Evolutionary conservation across 2,888 invertebrate species (phyloP).

Genomic region (Aleiodes testaceus): DNA sequence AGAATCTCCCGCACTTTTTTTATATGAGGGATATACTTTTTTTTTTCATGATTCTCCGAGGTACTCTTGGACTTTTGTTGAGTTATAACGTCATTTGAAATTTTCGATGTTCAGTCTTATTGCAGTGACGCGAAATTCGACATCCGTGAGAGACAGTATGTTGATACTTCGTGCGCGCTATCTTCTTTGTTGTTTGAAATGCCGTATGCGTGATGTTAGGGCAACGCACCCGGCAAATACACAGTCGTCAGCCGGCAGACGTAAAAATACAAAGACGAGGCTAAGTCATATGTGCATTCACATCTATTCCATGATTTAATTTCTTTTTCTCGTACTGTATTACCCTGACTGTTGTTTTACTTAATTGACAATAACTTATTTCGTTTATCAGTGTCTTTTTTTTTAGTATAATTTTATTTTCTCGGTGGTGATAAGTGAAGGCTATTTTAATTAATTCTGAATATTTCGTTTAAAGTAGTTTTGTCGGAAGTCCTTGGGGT

Average conservation of each 20-base stretch:
- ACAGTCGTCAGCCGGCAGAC: constrained; percentile 58
- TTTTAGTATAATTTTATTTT: neutral
- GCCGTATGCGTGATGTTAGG: constrained; percentile 49
- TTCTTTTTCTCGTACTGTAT: neutral
- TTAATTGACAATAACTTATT: constrained; percentile 13
- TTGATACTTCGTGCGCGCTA: constrained; percentile 42
- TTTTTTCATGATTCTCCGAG: neutral
- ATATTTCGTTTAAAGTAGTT: too few relatives aligned
- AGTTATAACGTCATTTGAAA: neutral
- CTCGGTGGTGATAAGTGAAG: neutral
- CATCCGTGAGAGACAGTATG: constrained; percentile 37
- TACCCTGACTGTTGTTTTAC: constrained; percentile 7
- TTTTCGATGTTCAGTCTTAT: constrained; percentile 28
- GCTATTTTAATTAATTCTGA: too few relatives aligned
- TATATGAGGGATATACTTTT: constrained; percentile 8
- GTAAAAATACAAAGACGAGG: constrained; percentile 58
- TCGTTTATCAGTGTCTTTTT: neutral
- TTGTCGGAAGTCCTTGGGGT: too few relatives aligned
- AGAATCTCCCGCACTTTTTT: too few relatives aligned
- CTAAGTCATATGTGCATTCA: neutral
- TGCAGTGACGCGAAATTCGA: constrained; percentile 52
- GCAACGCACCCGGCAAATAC: constrained; percentile 50
- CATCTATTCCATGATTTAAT: constrained; percentile 2
- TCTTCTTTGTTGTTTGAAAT: constrained; percentile 51
- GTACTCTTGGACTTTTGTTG: neutral